A percentile compares a stretch with the other conserved stretches of the same genome.
Evolutionary conservation across 2,113 vertebrate genomes (phyloP).

Genomic region (Aptenodytes forsteri): DNA sequence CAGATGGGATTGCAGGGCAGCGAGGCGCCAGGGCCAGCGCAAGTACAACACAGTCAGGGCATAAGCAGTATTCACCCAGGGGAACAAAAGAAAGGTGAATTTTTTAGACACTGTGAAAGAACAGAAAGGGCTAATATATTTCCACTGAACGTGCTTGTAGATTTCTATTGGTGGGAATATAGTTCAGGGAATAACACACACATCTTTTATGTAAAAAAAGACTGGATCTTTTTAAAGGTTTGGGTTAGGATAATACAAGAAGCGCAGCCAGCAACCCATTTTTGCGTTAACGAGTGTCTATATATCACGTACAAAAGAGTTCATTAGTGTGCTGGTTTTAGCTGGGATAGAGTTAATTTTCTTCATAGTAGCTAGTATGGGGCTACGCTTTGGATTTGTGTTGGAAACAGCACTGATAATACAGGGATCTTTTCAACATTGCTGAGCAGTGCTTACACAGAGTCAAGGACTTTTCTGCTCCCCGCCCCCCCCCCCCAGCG

Average conservation of each 20-base stretch:
- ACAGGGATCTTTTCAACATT: too few relatives aligned
- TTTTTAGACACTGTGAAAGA: neutral
- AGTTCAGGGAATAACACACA: neutral
- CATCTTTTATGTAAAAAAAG: neutral
- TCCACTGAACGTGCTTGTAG: neutral
- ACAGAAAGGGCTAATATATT: neutral
- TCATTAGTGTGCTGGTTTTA: neutral
- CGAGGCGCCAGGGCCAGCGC: fast-evolving
- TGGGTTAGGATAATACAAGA: neutral
- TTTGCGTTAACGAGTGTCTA: neutral
- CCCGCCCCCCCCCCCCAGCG: too few relatives aligned
- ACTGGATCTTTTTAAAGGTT: neutral
- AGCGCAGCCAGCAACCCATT: neutral
- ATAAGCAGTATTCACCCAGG: neutral
- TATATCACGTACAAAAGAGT: neutral
- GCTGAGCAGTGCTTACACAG: too few relatives aligned
- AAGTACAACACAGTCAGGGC: neutral
- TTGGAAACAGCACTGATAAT: too few relatives aligned
- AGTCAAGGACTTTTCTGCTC: too few relatives aligned
- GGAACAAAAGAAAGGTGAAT: neutral
- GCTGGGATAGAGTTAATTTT: too few relatives aligned
- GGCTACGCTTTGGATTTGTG: too few relatives aligned
- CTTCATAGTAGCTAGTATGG: too few relatives aligned
- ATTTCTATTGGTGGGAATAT: neutral
- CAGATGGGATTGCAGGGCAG: neutral